phyloP scores from a whole-genome alignment of 2,113 vertebrate species.

The Cephalopterus ornatus region DNA sequence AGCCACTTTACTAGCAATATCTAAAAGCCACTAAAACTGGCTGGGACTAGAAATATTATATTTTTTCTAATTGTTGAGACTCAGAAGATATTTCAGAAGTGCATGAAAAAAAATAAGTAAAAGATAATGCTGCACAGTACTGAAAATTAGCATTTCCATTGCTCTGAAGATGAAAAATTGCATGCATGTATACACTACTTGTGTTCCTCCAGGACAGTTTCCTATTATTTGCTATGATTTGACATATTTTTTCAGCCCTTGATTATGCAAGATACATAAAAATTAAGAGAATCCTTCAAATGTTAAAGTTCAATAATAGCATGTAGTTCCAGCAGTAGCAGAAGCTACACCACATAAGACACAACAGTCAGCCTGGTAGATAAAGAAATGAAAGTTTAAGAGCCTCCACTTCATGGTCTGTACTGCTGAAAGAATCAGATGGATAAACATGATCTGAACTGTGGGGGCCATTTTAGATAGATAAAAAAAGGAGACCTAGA shows the following conservation, averaged over 20 bases:
- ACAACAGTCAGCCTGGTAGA: background rate
- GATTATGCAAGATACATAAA: background rate
- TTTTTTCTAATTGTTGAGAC: too few relatives aligned
- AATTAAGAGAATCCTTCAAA: background rate
- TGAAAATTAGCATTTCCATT: background rate
- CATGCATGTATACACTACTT: background rate
- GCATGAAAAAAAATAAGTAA: background rate
- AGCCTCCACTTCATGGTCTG: background rate
- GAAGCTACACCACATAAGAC: background rate
- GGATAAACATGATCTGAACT: background rate
- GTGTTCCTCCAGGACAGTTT: background rate
- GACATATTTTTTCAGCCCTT: background rate
- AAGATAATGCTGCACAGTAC: background rate
- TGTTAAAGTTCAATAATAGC: background rate
- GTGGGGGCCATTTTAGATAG: background rate
- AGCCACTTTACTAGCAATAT: background rate
- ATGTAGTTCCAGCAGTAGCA: background rate
- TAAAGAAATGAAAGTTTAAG: background rate
- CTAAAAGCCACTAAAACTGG: background rate
- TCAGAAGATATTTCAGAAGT: conserved; percentile 3
- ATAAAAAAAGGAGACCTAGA: background rate
- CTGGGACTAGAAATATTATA: background rate
- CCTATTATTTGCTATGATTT: background rate
- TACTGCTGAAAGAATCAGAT: background rate
- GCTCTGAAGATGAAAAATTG: background rate